Evolutionary conservation across 2,113 vertebrate genomes (phyloP), one percentile per base, ranked within the genome.

Genomic region (Heterocephalus glaber): DNA sequence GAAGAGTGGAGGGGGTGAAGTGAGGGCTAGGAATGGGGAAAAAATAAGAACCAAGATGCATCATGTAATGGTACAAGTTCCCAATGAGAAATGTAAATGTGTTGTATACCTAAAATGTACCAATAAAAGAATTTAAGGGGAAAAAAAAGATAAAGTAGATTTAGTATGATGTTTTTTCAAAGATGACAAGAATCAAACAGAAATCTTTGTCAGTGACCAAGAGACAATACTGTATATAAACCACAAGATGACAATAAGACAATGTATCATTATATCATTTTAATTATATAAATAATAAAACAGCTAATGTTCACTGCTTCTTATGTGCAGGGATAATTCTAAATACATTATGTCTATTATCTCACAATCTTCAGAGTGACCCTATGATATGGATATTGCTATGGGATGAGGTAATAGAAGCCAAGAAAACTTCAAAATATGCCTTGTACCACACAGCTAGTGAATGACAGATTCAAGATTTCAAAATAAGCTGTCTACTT

Each of bases 271-370:
- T 28, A 56, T 3, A n/a, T 61, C 52, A 56, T 86, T 86, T 86
- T 94, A 94, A 85, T 68, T 85, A 44, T 49, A 16, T 80, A 84
- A 70, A 20, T 49, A 92, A 80, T 92, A 66, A 92, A 88, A 81
- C 7, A 65, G 20, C 30, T 24, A 76, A 41, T 22, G 60, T 72
- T 87, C 90, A 72, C 28, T 85, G 56, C n/a, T 44, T 65, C 65
- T 86, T 72, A 82, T 80, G 10, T 88, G 19, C 47, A 89, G n/a
- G 54, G 24, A 41, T 33, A 47, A 82, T 74, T 95, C 92, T 88
- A 96, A 85, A 44, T 47, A 26, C n/a, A 84, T 90, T 76, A 30
- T 70, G 22, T 47, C 72, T 87, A 92, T 38, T 52, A 84, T 80
- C 41, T 94, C 89, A 63, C 86, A 90, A 83, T 77, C 52, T 35